These are phyloP conservation scores for Piliocolobus tephrosceles DNA, from an alignment of 2,113 vertebrate genomes.

Conservation along the genomic window DNA sequence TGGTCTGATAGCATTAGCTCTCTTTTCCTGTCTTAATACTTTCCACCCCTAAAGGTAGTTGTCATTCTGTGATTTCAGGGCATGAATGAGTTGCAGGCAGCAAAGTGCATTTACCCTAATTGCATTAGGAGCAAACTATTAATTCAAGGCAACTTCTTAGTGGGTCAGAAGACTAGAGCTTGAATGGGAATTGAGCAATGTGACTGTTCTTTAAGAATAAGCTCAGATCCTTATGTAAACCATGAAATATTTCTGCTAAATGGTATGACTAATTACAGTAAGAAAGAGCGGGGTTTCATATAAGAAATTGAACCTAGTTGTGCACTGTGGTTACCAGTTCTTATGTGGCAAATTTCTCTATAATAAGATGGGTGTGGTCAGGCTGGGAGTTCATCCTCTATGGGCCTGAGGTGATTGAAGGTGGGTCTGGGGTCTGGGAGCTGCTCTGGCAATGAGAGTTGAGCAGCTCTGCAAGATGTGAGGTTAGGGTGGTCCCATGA, in stretches of 20 bases:
- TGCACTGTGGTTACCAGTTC: background rate
- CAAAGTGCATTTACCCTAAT: slow-evolving; percentile 14
- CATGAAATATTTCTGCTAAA: slow-evolving; percentile 40
- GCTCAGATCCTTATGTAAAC: slow-evolving; percentile 33
- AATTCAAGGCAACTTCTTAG: slow-evolving; percentile 60
- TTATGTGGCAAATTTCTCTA: background rate
- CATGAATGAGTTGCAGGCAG: slow-evolving; percentile 62
- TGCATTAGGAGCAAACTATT: slow-evolving; percentile 55
- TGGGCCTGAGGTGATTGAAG: background rate
- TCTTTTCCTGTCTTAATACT: slow-evolving; percentile 1
- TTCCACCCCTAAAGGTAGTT: background rate
- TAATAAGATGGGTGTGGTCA: background rate
- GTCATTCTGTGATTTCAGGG: slow-evolving; percentile 28
- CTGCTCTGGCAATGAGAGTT: background rate
- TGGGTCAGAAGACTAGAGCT: slow-evolving; percentile 51
- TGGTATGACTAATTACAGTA: slow-evolving; percentile 53
- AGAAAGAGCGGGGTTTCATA: slow-evolving; percentile 5
- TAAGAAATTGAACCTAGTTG: background rate
- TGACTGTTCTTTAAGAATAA: slow-evolving; percentile 50
- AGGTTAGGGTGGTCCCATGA: background rate
- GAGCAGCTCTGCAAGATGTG: background rate
- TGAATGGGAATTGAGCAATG: slow-evolving; percentile 56
- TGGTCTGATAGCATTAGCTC: background rate
- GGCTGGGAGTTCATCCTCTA: background rate
- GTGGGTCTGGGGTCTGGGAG: background rate